phyloP scores from a whole-genome alignment of 2,888 invertebrate species.

The Calliphora vomitoria region DNA sequence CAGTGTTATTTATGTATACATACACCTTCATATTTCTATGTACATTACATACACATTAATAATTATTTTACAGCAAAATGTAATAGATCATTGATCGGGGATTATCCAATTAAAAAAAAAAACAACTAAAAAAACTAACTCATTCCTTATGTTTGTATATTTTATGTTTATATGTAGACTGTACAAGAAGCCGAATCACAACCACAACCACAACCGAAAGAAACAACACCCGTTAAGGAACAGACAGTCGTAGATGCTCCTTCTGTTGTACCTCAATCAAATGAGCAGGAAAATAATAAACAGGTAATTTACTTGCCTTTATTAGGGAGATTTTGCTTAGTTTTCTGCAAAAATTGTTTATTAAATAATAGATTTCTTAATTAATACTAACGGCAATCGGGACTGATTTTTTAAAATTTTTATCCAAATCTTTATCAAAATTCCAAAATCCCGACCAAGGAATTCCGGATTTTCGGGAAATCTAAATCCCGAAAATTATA shows the following conservation, averaged over 20 bases:
- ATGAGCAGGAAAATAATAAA: not conserved
- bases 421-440: too few species aligned
- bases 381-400: too few species aligned
- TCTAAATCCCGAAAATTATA: too few species aligned
- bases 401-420: too few species aligned
- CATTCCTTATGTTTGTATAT: not conserved
- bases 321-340: too few species aligned
- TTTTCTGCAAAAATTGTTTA: too few species aligned
- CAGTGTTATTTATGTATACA: too few species aligned
- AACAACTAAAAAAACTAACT: not conserved
- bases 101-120: not conserved
- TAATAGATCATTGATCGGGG: slow-evolving; percentile 2
- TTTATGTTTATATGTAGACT: slow-evolving; percentile 31
- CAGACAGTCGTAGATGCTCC: slow-evolving; percentile 36
- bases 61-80: not conserved
- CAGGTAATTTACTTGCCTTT: slow-evolving; percentile 38
- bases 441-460: too few species aligned
- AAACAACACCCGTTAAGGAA: not conserved
- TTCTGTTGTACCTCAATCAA: not conserved
- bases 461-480: too few species aligned
- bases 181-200: slow-evolving; percentile 14
- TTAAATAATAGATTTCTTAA: too few species aligned
- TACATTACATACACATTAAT: not conserved
- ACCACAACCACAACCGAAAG: not conserved
- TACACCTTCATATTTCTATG: not conserved